Conservation (phyloP, 2,797 vertebrate genomes). For the Falco berigora region DNA sequence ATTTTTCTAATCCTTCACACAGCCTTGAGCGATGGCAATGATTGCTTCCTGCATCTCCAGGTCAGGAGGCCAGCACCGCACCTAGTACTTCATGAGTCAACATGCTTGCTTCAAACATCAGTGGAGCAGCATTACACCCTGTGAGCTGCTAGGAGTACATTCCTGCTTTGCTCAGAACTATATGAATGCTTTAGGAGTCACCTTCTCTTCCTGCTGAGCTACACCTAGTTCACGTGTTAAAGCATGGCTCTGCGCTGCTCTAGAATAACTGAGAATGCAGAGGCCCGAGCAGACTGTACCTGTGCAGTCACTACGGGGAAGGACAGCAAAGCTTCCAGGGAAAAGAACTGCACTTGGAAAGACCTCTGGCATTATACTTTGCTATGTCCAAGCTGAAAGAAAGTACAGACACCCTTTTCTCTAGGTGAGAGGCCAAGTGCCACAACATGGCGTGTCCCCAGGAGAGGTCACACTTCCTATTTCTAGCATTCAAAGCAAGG, state of each 20-base stretch:
- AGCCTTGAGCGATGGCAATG: background rate
- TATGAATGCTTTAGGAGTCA: background rate
- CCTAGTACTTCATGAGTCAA: background rate
- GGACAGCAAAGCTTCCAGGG: background rate
- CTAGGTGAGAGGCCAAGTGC: background rate
- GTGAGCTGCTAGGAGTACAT: background rate
- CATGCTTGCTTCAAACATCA: background rate
- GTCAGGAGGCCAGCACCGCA: background rate
- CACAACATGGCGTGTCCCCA: fast-evolving
- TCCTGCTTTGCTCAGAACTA: background rate
- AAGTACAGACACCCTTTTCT: background rate
- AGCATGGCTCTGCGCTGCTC: fast-evolving
- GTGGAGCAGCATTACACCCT: background rate
- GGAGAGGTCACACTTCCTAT: background rate
- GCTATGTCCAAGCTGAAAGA: background rate
- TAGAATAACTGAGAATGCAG: background rate
- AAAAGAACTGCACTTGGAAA: background rate
- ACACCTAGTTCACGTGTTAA: background rate
- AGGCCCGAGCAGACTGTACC: background rate
- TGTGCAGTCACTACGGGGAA: background rate
- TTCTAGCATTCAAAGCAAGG: background rate
- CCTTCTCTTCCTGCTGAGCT: background rate
- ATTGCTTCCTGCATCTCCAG: background rate
- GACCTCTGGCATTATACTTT: background rate
- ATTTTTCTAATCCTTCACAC: background rate